Evolutionary conservation across 30 jellyfish, hydroid and myxozoan species (phyloP).

Genomic region (Morbakka virulenta): DNA sequence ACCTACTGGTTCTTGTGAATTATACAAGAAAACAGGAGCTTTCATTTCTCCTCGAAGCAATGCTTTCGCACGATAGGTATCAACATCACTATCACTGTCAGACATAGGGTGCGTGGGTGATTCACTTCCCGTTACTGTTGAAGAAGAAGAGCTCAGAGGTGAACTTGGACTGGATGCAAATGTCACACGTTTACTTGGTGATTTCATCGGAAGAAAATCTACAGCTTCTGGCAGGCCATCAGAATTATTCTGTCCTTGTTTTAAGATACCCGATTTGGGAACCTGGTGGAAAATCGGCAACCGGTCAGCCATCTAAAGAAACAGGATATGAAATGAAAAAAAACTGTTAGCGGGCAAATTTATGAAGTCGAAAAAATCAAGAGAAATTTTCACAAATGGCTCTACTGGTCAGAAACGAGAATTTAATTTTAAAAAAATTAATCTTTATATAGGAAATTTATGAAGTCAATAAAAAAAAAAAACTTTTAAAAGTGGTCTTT

Average conservation of each 20-base stretch:
- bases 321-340: not conserved
- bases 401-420: no score
- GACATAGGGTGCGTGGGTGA: conserved; percentile 79
- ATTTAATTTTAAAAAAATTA: no score
- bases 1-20: no score
- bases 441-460: no score
- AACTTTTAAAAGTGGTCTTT: no score
- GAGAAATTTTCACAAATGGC: not conserved
- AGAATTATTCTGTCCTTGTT: conserved; percentile 34
- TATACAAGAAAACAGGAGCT: conserved; percentile 73
- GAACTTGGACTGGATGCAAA: conserved; percentile 52
- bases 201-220: conserved; percentile 37
- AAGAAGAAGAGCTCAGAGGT: conserved; percentile 56
- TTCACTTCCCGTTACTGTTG: conserved; percentile 87
- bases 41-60: conserved; percentile 75
- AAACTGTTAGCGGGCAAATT: not conserved
- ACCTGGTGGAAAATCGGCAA: conserved; percentile 65
- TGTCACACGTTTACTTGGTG: conserved; percentile 49
- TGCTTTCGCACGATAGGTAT: conserved; percentile 78
- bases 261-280: conserved; percentile 60
- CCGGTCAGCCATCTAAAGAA: conserved; percentile 55
- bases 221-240: conserved; percentile 45
- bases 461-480: no score
- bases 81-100: conserved; percentile 85
- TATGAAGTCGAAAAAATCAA: not conserved